Evolutionary conservation across 2,797 vertebrate species (phyloP).

Genomic region (Onychomys leucogaster): DNA sequence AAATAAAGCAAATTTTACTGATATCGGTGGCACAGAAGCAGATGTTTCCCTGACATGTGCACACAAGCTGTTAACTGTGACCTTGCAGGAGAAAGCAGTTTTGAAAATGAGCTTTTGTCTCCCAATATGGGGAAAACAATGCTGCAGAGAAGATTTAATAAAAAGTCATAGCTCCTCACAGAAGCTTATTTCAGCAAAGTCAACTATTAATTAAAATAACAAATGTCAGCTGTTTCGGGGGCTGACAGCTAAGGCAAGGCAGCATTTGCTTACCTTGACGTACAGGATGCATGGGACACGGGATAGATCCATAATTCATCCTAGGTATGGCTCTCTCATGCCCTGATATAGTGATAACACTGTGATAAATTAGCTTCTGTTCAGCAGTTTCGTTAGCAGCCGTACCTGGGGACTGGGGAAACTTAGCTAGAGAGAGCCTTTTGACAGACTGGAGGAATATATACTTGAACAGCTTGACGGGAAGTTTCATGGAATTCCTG

Average conservation of each 20-base stretch:
- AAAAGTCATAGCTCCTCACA: slow-evolving; percentile 85
- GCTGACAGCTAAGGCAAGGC: slow-evolving; percentile 89
- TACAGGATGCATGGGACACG: slow-evolving; percentile 84
- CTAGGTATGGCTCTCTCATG: slow-evolving; percentile 83
- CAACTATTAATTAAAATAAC: slow-evolving; percentile 93
- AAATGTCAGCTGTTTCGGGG: slow-evolving; percentile 90
- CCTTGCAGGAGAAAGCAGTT: slow-evolving; percentile 89
- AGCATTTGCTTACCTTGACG: slow-evolving; percentile 88
- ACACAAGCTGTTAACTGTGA: slow-evolving; percentile 88
- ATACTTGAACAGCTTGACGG: slow-evolving; percentile 75
- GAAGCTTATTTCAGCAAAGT: slow-evolving; percentile 91
- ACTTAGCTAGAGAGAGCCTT: slow-evolving; percentile 82
- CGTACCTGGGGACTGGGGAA: slow-evolving; percentile 84
- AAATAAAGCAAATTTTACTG: slow-evolving; percentile 87
- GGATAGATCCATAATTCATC: slow-evolving; percentile 86
- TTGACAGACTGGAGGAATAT: slow-evolving; percentile 75
- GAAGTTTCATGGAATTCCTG: slow-evolving; percentile 80
- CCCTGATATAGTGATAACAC: slow-evolving; percentile 85
- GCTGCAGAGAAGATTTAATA: slow-evolving; percentile 89
- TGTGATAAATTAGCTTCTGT: slow-evolving; percentile 87
- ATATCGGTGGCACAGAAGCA: slow-evolving; percentile 85
- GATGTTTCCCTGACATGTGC: slow-evolving; percentile 90
- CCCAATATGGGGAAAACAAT: slow-evolving; percentile 89
- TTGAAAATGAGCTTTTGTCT: slow-evolving; percentile 89
- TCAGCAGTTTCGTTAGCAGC: slow-evolving; percentile 85